Evolutionary conservation across 2,888 invertebrate genomes (phyloP).

Genomic region (Pardosa pseudoannulata): DNA sequence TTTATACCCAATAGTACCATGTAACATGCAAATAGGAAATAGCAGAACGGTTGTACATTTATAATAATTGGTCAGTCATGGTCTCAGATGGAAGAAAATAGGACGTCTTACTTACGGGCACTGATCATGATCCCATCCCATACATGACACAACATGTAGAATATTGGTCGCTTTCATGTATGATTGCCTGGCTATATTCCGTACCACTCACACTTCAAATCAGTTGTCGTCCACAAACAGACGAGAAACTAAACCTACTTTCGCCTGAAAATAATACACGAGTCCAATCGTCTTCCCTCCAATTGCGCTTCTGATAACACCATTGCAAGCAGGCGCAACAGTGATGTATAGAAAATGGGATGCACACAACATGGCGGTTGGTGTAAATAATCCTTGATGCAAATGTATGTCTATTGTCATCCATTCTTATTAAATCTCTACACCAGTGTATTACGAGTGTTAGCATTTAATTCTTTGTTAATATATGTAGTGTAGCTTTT

Average conservation of each 20-base stretch:
- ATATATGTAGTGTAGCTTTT: no score
- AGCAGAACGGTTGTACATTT: conserved; percentile 17
- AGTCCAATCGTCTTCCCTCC: conserved; percentile 17
- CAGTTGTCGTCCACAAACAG: conserved; percentile 9
- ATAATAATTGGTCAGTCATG: background rate
- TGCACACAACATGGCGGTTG: background rate
- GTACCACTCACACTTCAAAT: conserved; percentile 15
- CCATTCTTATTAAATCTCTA: no score
- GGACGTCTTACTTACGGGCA: background rate
- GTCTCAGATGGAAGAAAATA: conserved; percentile 4
- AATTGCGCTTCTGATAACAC: conserved; percentile 23
- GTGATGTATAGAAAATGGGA: conserved; percentile 21
- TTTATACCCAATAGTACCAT: background rate
- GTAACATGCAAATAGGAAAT: background rate
- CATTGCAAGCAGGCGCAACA: conserved; percentile 21
- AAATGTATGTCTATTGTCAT: conserved; percentile 21
- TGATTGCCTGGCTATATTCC: background rate
- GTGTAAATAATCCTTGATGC: conserved; percentile 1
- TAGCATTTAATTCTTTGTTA: no score
- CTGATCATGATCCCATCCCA: conserved; percentile 8
- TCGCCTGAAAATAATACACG: conserved; percentile 3
- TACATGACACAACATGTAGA: background rate
- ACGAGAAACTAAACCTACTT: conserved; percentile 15
- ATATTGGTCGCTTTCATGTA: conserved; percentile 8
- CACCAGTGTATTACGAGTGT: no score